These are phyloP conservation scores for Gopherus evgoodei DNA, from an alignment of 2,113 vertebrate genomes.

Conservation along the genomic window DNA sequence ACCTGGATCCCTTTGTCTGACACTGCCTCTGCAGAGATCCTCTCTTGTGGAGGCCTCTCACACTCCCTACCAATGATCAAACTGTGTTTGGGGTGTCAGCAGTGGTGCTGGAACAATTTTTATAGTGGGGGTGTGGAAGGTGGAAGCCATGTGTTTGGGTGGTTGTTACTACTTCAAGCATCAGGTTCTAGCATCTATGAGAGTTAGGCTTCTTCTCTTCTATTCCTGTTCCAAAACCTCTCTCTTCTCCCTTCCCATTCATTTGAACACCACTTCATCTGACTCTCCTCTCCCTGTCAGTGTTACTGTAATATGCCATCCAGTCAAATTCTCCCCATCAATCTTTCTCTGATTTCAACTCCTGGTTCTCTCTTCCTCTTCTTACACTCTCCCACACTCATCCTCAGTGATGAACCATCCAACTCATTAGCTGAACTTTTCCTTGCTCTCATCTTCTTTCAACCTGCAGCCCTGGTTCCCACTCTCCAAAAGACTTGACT, in stretches of 20 bases:
- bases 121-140: no score
- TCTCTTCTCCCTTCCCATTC: neutral
- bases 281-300: neutral
- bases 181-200: no score
- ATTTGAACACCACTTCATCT: neutral
- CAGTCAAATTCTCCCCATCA: neutral
- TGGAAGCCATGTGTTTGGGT: no score
- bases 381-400: neutral
- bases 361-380: neutral
- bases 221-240: neutral
- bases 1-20: neutral
- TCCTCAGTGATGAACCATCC: neutral
- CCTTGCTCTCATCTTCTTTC: neutral
- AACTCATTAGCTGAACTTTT: neutral
- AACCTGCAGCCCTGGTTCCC: neutral
- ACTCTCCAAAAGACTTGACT: neutral
- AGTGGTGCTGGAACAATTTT: no score
- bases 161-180: no score
- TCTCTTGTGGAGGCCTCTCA: neutral
- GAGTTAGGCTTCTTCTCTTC: neutral
- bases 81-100: neutral
- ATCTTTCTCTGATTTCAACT: neutral
- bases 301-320: neutral
- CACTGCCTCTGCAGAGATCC: neutral
- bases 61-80: neutral